phyloP scores from a whole-genome alignment of 2,113 vertebrate species.

The Tetrax tetrax region DNA sequence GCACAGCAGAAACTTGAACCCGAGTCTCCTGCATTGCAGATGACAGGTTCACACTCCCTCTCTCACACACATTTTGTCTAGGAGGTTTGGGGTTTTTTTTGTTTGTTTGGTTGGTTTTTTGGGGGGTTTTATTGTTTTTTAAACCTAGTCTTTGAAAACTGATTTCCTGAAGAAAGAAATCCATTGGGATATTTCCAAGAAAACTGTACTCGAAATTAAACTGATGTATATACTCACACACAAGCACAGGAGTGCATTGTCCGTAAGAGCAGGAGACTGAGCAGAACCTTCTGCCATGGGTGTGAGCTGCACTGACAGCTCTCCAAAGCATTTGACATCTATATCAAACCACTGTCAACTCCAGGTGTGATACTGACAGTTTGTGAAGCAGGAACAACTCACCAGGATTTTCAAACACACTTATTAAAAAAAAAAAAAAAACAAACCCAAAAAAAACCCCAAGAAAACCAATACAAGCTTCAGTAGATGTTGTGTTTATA shows the following conservation, averaged over 20 bases:
- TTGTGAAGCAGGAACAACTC: not conserved
- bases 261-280: not conserved
- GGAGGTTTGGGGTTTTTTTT: too few relatives aligned
- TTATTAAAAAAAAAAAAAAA: not conserved
- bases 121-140: not conserved
- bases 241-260: rapidly evolving
- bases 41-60: not conserved
- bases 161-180: not conserved
- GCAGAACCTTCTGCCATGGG: not conserved
- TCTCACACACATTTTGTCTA: not conserved
- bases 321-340: not conserved
- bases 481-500: not conserved
- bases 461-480: not conserved
- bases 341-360: not conserved
- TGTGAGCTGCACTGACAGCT: not conserved
- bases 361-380: not conserved
- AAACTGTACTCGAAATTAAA: not conserved
- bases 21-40: not conserved
- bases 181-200: not conserved
- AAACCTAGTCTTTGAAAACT: not conserved
- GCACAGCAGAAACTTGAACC: not conserved
- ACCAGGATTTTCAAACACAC: not conserved
- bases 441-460: too few relatives aligned
- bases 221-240: not conserved
- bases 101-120: too few relatives aligned